phyloP scores from a whole-genome alignment of 2,113 vertebrate genomes.

The Axis porcinus region DNA sequence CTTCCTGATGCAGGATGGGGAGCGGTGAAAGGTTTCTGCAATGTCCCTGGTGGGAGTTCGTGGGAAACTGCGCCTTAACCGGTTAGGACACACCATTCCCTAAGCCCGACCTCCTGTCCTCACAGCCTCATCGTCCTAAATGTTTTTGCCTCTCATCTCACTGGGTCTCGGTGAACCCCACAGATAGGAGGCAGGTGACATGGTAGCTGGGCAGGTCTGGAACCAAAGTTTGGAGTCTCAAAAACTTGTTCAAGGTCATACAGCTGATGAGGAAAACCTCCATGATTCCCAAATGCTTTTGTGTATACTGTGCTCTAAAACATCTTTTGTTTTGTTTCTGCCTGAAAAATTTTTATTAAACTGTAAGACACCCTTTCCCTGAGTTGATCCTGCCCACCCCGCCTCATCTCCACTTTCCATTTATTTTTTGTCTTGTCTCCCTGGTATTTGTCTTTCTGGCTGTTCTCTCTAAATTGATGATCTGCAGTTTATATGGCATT shows the following conservation, averaged over 20 bases:
- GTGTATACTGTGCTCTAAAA: no score
- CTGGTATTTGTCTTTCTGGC: not conserved
- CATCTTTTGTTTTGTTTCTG: not conserved
- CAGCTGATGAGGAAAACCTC: not conserved
- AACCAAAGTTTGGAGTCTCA: not conserved
- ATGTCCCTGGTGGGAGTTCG: fast-evolving
- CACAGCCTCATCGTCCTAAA: fast-evolving
- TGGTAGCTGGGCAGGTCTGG: not conserved
- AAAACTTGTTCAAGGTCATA: not conserved
- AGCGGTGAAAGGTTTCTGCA: fast-evolving
- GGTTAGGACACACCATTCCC: fast-evolving
- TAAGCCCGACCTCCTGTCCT: fast-evolving
- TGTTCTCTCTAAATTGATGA: not conserved
- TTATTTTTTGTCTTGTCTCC: not conserved
- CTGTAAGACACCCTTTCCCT: fast-evolving
- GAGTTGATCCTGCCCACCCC: not conserved
- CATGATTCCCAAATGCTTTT: not conserved
- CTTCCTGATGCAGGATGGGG: fast-evolving
- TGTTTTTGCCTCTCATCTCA: not conserved
- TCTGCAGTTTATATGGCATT: no score
- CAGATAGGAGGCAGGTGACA: no score
- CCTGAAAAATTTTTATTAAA: not conserved
- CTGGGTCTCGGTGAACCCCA: not conserved
- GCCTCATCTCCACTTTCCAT: not conserved
- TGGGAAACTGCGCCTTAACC: not conserved